Evolutionary conservation across 2,888 invertebrate genomes (phyloP).

Genomic region (Lasioglossum leucozonium): DNA sequence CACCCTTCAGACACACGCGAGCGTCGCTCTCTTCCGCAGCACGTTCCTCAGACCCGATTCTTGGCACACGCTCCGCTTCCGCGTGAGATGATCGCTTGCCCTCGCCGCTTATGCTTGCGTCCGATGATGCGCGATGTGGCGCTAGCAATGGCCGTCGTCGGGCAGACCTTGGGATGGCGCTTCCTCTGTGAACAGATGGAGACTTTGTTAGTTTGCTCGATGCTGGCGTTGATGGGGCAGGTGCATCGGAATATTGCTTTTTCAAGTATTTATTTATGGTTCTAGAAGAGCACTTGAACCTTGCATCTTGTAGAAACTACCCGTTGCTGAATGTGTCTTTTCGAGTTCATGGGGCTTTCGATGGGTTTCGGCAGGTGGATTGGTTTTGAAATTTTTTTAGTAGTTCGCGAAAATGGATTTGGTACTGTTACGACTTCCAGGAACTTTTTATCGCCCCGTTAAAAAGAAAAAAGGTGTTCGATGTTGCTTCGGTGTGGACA

Average conservation of each 20-base stretch:
- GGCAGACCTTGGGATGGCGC: not conserved
- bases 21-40: not conserved
- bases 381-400: not conserved
- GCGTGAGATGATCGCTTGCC: not conserved
- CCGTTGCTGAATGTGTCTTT: not conserved
- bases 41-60: not conserved
- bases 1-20: not conserved
- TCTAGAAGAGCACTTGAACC: not conserved
- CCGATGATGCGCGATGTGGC: not conserved
- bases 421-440: too few species aligned
- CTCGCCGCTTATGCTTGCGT: not conserved
- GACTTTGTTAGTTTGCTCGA: not conserved
- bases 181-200: not conserved
- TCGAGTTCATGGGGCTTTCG: too few species aligned
- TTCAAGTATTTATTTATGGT: not conserved
- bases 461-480: too few species aligned
- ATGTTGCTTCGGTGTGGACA: too few species aligned
- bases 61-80: slow-evolving; percentile 8
- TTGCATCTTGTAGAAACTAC: not conserved
- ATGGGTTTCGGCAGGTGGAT: too few species aligned
- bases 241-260: not conserved
- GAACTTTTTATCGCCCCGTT: not conserved
- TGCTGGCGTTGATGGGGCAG: not conserved
- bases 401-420: not conserved
- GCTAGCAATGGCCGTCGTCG: not conserved